These are phyloP conservation scores for Sinocyclocheilus rhinocerous DNA, from an alignment of 2,113 vertebrate species.

Conservation along the genomic window DNA sequence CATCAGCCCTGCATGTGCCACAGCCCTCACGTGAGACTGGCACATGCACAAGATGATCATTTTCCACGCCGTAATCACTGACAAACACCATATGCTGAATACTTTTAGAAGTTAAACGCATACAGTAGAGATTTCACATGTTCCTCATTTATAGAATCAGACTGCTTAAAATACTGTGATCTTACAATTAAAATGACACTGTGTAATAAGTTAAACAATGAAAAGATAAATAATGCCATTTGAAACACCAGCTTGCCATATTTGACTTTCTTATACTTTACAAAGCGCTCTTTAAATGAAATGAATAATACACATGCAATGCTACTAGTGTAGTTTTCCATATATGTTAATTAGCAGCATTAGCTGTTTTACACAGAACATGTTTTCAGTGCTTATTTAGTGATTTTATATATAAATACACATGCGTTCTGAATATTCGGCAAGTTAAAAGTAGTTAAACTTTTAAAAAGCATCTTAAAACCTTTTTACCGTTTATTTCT, in stretches of 20 bases:
- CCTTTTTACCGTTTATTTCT: no score
- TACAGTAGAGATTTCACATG: neutral
- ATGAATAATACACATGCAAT: no score
- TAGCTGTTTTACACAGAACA: no score
- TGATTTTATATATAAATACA: no score
- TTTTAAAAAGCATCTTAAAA: no score
- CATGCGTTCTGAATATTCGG: no score
- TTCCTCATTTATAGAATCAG: neutral
- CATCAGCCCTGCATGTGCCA: conserved; percentile 13
- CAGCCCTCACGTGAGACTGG: conserved; percentile 4
- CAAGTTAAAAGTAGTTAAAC: no score
- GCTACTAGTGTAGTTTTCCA: no score
- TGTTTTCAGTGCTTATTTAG: no score
- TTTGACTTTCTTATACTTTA: neutral
- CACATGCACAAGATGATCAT: neutral
- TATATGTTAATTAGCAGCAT: no score
- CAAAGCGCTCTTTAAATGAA: neutral
- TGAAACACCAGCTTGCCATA: neutral
- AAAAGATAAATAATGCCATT: neutral
- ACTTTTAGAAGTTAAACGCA: neutral
- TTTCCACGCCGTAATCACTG: neutral
- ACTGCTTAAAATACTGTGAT: no score
- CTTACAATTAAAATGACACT: no score
- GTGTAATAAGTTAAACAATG: neutral
- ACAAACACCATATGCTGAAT: neutral